A percentile compares a stretch with the other conserved stretches of the same genome.
These are phyloP conservation scores for Pempheris klunzingeri DNA, from an alignment of 2,797 vertebrate species.

Conservation along the genomic window DNA sequence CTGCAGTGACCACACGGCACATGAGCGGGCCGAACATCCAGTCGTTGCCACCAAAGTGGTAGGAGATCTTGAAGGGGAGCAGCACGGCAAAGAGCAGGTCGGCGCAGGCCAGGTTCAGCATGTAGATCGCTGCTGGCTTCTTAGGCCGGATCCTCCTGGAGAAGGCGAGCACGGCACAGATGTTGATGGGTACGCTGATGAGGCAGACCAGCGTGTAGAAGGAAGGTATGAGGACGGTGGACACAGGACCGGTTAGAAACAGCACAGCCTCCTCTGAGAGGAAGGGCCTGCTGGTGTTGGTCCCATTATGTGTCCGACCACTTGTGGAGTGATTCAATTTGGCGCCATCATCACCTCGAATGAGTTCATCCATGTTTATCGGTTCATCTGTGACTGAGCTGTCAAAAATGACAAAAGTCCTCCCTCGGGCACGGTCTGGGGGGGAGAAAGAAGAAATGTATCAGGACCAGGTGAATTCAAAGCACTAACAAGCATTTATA, in stretches of 20 bases:
- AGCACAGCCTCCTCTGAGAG: conserved; percentile 71
- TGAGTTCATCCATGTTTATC: accelerated
- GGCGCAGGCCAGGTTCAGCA: conserved; percentile 91
- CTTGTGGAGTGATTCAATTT: accelerated
- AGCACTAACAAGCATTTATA: too few species aligned
- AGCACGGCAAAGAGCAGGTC: conserved; percentile 90
- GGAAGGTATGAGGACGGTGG: conserved; percentile 89
- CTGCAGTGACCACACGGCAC: conserved; percentile 89
- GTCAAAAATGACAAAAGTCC: not conserved
- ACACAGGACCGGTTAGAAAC: conserved; percentile 85
- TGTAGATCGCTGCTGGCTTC: conserved; percentile 90
- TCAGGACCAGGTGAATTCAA: too few species aligned
- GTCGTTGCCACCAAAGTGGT: conserved; percentile 89
- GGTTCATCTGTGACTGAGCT: not conserved
- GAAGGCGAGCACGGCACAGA: conserved; percentile 86
- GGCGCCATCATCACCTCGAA: accelerated
- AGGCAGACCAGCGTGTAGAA: conserved; percentile 88
- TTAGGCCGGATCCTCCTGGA: conserved; percentile 84
- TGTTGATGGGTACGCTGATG: conserved; percentile 90
- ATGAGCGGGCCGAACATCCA: conserved; percentile 88
- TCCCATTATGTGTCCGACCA: accelerated
- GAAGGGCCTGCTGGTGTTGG: accelerated
- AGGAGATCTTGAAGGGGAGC: conserved; percentile 91
- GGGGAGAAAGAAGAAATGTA: conserved; percentile 7
- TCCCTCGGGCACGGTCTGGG: not conserved